Evolutionary conservation across 2,113 vertebrate genomes (phyloP).

Genomic region (Dissostichus mawsoni): DNA sequence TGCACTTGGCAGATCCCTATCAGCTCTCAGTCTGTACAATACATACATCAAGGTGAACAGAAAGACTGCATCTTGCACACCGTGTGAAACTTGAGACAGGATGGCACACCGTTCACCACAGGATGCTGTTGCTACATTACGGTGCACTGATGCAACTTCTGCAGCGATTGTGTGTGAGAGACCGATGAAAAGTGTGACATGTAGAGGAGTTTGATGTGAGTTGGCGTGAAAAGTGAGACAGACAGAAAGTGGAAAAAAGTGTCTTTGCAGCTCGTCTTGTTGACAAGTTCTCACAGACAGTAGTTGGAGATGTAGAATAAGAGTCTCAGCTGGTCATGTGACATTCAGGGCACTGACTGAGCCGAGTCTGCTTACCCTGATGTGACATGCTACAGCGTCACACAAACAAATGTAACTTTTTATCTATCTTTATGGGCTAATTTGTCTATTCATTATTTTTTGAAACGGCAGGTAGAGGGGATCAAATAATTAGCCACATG

Average conservation of each 20-base stretch:
- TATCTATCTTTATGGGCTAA: too few species aligned
- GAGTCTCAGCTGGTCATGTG: conserved; percentile 52
- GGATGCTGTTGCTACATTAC: conserved; percentile 48
- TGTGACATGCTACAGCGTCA: conserved; percentile 20
- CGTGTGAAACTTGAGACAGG: conserved; percentile 46
- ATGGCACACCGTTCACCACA: conserved; percentile 33
- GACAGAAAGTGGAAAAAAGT: neutral
- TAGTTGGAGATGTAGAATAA: conserved; percentile 40
- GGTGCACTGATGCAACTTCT: conserved; percentile 57
- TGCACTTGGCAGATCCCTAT: neutral
- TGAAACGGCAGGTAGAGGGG: neutral
- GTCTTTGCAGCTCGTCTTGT: conserved; percentile 15
- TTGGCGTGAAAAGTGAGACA: neutral
- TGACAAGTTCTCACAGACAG: neutral
- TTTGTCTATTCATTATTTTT: neutral
- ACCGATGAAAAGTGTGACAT: neutral
- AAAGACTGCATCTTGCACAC: neutral
- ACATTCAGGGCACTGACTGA: conserved; percentile 35
- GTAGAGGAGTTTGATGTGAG: neutral
- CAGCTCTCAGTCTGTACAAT: neutral
- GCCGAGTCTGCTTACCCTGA: conserved; percentile 26
- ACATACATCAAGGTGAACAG: neutral
- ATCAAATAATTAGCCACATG: neutral
- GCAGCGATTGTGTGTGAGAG: conserved; percentile 4
- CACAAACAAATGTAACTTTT: conserved; percentile 7